phyloP scores from a whole-genome alignment of 1,140 invertebrate species.

The Hylaeus volcanicus region DNA sequence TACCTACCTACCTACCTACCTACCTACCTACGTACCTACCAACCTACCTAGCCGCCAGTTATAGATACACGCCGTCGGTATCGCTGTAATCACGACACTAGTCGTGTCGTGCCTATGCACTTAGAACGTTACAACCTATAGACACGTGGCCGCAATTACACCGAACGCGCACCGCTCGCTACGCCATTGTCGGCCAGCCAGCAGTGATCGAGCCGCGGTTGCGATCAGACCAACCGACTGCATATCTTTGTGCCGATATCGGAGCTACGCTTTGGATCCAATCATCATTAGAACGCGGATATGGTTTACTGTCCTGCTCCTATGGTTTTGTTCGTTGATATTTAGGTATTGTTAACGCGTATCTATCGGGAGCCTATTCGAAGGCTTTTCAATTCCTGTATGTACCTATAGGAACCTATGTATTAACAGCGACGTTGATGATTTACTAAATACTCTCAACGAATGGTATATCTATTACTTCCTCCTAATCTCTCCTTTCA shows the following conservation, averaged over 20 bases:
- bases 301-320: too few species aligned
- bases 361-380: too few species aligned
- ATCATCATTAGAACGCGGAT: too few species aligned
- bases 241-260: neutral
- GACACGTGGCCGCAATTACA: neutral
- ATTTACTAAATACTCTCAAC: too few species aligned
- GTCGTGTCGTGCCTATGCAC: neutral
- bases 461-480: too few species aligned
- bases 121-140: neutral
- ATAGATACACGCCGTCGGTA: conserved; percentile 3
- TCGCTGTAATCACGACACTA: conserved; percentile 34
- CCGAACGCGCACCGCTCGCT: neutral
- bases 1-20: conserved; percentile 13
- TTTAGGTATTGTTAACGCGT: too few species aligned
- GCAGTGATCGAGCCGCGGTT: conserved; percentile 31
- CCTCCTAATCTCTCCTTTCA: too few species aligned
- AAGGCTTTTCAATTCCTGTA: too few species aligned
- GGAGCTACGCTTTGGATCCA: too few species aligned
- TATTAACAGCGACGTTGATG: too few species aligned
- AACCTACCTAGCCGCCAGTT: conserved; percentile 1
- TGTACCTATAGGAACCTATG: too few species aligned
- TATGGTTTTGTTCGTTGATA: too few species aligned
- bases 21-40: conserved; percentile 31
- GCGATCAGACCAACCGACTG: conserved; percentile 16
- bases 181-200: neutral